Conservation (phyloP, 2,797 vertebrate species). For the Hapalemur alaotrensis region DNA sequence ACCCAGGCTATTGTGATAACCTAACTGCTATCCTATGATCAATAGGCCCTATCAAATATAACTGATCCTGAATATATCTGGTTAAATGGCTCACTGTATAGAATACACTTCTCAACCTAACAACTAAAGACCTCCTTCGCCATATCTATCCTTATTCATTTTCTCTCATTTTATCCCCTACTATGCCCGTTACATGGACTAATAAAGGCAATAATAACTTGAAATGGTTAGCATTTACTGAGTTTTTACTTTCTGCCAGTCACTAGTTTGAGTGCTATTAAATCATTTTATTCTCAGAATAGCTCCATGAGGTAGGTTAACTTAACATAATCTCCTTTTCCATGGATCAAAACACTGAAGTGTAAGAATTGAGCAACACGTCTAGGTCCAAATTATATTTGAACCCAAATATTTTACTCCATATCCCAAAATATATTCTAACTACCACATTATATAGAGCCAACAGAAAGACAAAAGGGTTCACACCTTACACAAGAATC, state of each 20-base stretch:
- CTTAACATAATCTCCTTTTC: neutral
- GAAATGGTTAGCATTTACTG: neutral
- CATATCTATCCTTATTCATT: neutral
- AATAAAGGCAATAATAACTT: neutral
- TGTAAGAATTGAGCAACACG: neutral
- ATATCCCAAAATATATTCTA: neutral
- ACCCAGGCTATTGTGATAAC: neutral
- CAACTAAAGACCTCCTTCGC: neutral
- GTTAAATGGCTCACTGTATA: neutral
- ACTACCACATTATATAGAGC: neutral
- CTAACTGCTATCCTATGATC: neutral
- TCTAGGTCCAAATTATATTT: neutral
- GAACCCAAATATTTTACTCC: neutral
- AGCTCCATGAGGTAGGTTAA: neutral
- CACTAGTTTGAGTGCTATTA: neutral
- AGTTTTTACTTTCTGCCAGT: neutral
- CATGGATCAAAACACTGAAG: neutral
- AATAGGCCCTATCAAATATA: neutral
- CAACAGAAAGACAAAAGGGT: neutral
- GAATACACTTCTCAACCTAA: neutral
- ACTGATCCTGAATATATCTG: neutral
- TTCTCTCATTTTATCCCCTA: neutral
- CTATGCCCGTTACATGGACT: neutral
- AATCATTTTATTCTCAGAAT: constrained; percentile 7
- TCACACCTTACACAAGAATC: neutral